Evolutionary conservation across 2,888 invertebrate species (phyloP), one percentile per base, ranked within the genome.

Genomic region (Branchellion lobata): DNA sequence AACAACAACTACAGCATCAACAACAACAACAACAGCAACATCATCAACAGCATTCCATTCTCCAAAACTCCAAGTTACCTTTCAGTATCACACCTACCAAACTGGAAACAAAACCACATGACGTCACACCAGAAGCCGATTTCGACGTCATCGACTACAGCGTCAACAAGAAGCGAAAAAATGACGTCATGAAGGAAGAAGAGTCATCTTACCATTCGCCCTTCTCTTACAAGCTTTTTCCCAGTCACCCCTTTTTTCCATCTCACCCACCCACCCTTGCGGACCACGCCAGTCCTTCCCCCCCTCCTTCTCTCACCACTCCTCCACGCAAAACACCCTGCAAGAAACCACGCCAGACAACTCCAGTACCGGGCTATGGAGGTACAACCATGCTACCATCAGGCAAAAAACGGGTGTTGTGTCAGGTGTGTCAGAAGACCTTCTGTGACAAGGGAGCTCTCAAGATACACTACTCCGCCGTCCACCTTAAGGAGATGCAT

Each of bases 391-490:
- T 86, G 34, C 86, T 86, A 75, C 86, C 86, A 61, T 86, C 86
- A 77, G 87, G 87, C 24, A 98, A 98, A 88, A 96, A 96, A 86
- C 91, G 98, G 82, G 97, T 98, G 1, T 95, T 96, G 87, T 99
- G 99, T 88, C 95, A 96, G 85, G 96, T 96, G 69, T 99, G 99
- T 87, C 90, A 96, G 81, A 99, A 99, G 89, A 98, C 98, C 27
- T 99, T 99, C 89, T 99, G 99, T 90, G 99, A 99, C 90, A 99
- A 99, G 89, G 98, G 98, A 81, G 99, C 99, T 0, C 90, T 99
- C 29, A 99, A 99, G 89, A 99, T 99, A 8, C 99, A 99, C 88
- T 98, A 97, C 87, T 96, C 96, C 75, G 99, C 99, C 0, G 99
- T 99, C 11, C 99, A 99, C 87, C 89, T 98, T 81, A 92, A 97